phyloP scores from a whole-genome alignment of 2,113 vertebrate genomes.

The Callocephalon fimbriatum region DNA sequence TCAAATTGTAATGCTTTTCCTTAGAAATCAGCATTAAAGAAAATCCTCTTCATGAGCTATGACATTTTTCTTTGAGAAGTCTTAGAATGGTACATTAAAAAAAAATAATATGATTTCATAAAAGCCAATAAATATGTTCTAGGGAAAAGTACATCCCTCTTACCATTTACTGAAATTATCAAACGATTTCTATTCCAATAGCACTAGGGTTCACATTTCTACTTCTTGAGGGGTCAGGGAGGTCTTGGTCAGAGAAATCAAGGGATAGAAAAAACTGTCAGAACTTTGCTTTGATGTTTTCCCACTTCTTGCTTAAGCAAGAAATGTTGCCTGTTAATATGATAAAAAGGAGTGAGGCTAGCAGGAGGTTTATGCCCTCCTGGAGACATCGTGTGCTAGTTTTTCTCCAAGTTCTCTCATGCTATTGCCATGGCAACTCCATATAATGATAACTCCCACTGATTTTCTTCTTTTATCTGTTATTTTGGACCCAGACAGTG shows the following conservation, averaged over 20 bases:
- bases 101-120: background rate
- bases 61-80: background rate
- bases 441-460: constrained; percentile 57
- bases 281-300: constrained; percentile 53
- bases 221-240: background rate
- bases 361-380: constrained; percentile 49
- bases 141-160: background rate
- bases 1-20: background rate
- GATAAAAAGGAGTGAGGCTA: constrained; percentile 42
- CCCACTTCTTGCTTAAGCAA: constrained; percentile 13
- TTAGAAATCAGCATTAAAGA: background rate
- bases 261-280: constrained; percentile 1
- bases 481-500: constrained; percentile 78
- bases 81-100: background rate
- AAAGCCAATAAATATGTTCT: background rate
- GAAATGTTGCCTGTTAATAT: constrained; percentile 34
- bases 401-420: constrained; percentile 52
- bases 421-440: constrained; percentile 59
- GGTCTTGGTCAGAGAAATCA: constrained; percentile 16
- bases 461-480: constrained; percentile 70
- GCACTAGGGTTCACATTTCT: background rate
- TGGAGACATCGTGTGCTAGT: constrained; percentile 27
- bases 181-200: constrained; percentile 2
- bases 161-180: background rate
- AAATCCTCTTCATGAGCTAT: background rate